Evolutionary conservation across 2,113 vertebrate genomes (phyloP).

Genomic region (Chionis minor): DNA sequence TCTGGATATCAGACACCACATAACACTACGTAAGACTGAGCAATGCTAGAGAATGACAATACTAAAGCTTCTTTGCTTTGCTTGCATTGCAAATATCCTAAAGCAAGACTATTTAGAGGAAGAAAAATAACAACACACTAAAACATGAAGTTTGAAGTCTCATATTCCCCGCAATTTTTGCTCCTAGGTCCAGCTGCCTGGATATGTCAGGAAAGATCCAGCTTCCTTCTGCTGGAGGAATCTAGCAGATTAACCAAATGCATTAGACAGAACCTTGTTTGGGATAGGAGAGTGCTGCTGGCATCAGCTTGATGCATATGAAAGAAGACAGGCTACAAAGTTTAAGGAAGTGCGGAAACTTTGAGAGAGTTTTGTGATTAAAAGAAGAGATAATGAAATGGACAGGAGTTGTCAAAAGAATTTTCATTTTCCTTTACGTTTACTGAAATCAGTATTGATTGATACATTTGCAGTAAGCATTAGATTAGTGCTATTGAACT

Average conservation of each 20-base stretch:
- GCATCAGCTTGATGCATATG: conserved; percentile 12
- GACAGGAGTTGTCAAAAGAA: conserved; percentile 48
- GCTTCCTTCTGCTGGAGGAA: background rate
- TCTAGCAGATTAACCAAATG: background rate
- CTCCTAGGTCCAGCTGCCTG: background rate
- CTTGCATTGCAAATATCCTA: background rate
- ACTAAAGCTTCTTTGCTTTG: background rate
- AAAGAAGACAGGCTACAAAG: conserved; percentile 14
- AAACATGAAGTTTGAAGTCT: background rate
- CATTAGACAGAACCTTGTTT: background rate
- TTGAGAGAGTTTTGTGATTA: background rate
- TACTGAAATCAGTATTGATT: conserved; percentile 25
- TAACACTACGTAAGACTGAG: background rate
- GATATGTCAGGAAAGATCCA: background rate
- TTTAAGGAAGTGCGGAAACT: conserved; percentile 1
- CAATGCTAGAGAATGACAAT: background rate
- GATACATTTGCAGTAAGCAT: background rate
- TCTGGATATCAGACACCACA: background rate
- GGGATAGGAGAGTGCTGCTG: background rate
- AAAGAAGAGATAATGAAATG: background rate
- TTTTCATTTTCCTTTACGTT: conserved; percentile 5
- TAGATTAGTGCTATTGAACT: background rate
- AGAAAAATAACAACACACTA: background rate
- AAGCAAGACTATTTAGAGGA: background rate
- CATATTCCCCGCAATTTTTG: background rate